Percentiles rank a stretch among this genome's conserved stretches.
Evolutionary conservation across 2,888 invertebrate genomes (phyloP).

Genomic region (Synanthedon vespiformis): DNA sequence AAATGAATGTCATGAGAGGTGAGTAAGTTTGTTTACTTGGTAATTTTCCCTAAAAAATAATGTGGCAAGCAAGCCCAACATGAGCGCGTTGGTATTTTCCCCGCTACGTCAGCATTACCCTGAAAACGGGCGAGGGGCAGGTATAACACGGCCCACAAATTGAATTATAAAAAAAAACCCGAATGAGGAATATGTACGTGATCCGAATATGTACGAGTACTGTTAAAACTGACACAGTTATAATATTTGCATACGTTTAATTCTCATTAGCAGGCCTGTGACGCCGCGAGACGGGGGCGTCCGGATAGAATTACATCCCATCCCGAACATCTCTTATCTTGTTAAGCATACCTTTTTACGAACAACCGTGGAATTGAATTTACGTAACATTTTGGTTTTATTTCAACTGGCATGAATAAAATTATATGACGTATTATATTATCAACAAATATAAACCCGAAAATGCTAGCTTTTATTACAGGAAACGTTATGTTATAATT

Average conservation of each 20-base stretch:
- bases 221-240: neutral
- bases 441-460: too few species aligned
- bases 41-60: too few species aligned
- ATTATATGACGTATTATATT: too few species aligned
- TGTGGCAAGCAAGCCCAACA: too few species aligned
- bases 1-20: too few species aligned
- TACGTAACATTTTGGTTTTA: neutral
- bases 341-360: neutral
- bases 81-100: too few species aligned
- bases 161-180: neutral
- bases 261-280: slow-evolving; percentile 1
- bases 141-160: neutral
- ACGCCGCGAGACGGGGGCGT: neutral
- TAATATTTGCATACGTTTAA: slow-evolving; percentile 4
- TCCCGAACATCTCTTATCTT: neutral
- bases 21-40: too few species aligned
- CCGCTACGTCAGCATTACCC: too few species aligned
- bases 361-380: neutral
- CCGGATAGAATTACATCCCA: neutral
- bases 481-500: too few species aligned
- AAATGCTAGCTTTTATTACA: too few species aligned
- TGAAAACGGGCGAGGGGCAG: neutral
- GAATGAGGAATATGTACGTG: neutral
- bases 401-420: too few species aligned
- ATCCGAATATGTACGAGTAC: neutral